Percentiles rank a stretch among this genome's conserved stretches.
phyloP scores from a whole-genome alignment of 2,888 invertebrate genomes.

The Drosophila cyrtoloma region DNA sequence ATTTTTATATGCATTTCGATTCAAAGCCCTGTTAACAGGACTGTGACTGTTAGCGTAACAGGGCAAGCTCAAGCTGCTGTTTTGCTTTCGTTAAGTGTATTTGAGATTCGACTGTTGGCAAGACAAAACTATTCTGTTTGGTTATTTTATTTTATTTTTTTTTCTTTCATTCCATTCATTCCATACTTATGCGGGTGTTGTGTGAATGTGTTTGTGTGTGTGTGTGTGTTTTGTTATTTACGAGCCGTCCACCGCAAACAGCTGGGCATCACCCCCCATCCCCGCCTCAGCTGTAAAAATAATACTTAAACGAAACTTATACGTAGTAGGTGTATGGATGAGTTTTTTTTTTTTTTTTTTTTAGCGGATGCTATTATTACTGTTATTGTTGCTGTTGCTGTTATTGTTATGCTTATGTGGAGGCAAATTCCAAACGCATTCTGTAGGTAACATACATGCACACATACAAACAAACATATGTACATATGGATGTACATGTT shows the following conservation, averaged over 20 bases:
- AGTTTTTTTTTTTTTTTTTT: constrained; percentile 30
- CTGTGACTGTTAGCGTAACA: not conserved
- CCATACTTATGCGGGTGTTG: constrained; percentile 36
- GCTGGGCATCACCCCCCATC: constrained; percentile 15
- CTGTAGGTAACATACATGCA: constrained; percentile 41
- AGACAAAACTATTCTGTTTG: not conserved
- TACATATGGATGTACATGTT: constrained; percentile 37
- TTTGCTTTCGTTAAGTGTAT: constrained; percentile 9
- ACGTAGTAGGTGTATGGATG: constrained; percentile 35
- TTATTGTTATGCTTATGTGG: constrained; percentile 21
- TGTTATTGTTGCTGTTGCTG: constrained; percentile 35
- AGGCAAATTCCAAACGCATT: constrained; percentile 75
- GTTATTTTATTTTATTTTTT: constrained; percentile 3
- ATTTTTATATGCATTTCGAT: not conserved
- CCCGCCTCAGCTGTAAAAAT: constrained; percentile 35
- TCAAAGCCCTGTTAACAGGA: not conserved
- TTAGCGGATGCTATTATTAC: constrained; percentile 32
- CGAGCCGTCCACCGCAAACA: constrained; percentile 36
- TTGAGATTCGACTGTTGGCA: not conserved
- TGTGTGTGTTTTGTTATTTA: constrained; percentile 29
- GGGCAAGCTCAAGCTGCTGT: not conserved
- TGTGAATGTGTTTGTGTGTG: not conserved
- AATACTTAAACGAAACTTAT: constrained; percentile 16
- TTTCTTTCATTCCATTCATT: constrained; percentile 16
- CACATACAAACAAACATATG: not conserved